These are phyloP conservation scores for Myathropa florea DNA, from an alignment of 2,888 invertebrate genomes.

Conservation along the genomic window DNA sequence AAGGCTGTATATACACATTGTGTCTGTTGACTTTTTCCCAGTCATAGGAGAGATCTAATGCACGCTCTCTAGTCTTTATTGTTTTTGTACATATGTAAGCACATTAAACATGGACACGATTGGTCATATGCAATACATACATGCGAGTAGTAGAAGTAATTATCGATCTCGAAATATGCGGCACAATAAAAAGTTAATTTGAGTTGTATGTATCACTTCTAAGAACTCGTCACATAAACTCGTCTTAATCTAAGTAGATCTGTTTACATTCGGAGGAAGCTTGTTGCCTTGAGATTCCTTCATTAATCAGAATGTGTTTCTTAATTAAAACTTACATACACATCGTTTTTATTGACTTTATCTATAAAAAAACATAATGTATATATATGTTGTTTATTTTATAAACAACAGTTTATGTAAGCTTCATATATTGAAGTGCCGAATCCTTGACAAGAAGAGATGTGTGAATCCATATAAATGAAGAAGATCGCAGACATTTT, in stretches of 20 bases:
- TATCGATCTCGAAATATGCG: neutral
- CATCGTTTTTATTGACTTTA: neutral
- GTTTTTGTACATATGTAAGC: too few relatives aligned
- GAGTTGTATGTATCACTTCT: neutral
- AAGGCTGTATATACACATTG: too few relatives aligned
- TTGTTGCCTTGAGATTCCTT: neutral
- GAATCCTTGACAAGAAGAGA: too few relatives aligned
- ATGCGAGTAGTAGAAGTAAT: neutral
- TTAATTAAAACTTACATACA: neutral
- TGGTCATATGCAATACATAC: too few relatives aligned
- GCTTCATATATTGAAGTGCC: neutral
- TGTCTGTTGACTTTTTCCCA: too few relatives aligned
- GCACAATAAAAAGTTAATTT: neutral
- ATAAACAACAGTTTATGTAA: neutral
- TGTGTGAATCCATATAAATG: too few relatives aligned
- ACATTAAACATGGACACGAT: too few relatives aligned
- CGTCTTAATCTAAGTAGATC: neutral
- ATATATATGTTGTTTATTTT: too few relatives aligned
- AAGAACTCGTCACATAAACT: neutral
- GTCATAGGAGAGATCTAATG: too few relatives aligned
- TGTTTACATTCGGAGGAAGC: neutral
- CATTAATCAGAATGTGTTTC: neutral
- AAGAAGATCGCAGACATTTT: too few relatives aligned
- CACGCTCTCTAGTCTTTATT: too few relatives aligned
- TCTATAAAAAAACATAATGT: neutral